Evolutionary conservation across 2,888 invertebrate genomes (phyloP).

Genomic region (Trissolcus japonicus): DNA sequence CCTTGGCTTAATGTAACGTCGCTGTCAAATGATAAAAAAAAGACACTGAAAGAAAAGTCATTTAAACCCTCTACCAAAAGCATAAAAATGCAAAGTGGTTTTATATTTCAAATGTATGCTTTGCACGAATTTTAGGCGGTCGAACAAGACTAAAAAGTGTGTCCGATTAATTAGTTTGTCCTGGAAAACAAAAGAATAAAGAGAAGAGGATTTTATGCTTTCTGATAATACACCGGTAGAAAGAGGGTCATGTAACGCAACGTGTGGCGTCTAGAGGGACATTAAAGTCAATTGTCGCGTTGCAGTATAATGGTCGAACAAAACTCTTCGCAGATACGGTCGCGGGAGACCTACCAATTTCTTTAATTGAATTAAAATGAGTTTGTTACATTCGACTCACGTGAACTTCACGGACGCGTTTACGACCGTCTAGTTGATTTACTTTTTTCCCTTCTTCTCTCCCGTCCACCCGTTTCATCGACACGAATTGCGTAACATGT

Average conservation of each 20-base stretch:
- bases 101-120: slow-evolving; percentile 13
- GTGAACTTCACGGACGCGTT: slow-evolving; percentile 20
- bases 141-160: not conserved
- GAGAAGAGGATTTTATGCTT: slow-evolving; percentile 26
- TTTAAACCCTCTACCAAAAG: slow-evolving; percentile 14
- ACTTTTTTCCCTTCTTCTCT: slow-evolving; percentile 4
- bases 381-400: slow-evolving; percentile 40
- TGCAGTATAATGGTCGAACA: slow-evolving; percentile 28
- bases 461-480: not conserved
- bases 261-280: slow-evolving; percentile 47
- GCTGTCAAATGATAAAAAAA: slow-evolving; percentile 9
- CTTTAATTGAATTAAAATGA: slow-evolving; percentile 52
- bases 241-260: slow-evolving; percentile 27
- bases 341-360: slow-evolving; percentile 36
- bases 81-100: not conserved
- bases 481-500: too few relatives aligned
- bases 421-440: not conserved
- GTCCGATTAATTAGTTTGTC: slow-evolving; percentile 14
- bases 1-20: slow-evolving; percentile 4
- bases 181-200: not conserved
- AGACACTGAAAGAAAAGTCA: not conserved
- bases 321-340: slow-evolving; percentile 32
- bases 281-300: slow-evolving; percentile 55
- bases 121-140: slow-evolving; percentile 11
- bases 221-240: slow-evolving; percentile 1